Percentiles rank a stretch among this genome's conserved stretches.
phyloP scores from a whole-genome alignment of 1,140 invertebrate species.

The Riptortus pedestris region DNA sequence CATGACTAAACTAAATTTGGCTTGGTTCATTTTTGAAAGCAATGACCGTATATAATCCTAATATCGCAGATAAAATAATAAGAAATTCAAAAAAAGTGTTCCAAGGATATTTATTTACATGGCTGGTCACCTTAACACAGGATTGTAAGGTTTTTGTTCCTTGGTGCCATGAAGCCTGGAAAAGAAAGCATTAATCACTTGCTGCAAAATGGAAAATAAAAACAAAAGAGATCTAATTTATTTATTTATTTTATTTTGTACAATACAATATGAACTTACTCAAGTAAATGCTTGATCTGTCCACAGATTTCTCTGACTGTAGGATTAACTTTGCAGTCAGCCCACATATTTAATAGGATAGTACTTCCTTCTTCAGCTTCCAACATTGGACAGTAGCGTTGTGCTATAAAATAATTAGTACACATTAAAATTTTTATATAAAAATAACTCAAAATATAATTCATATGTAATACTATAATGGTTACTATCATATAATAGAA shows the following conservation, averaged over 20 bases:
- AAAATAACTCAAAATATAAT: not conserved
- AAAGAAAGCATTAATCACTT: not conserved
- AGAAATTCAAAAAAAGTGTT: not conserved
- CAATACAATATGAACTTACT: conserved; percentile 19
- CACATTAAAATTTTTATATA: not conserved
- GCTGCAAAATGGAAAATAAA: not conserved
- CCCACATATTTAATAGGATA: conserved; percentile 41
- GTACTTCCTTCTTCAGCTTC: conserved; percentile 49
- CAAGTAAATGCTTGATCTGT: conserved; percentile 28
- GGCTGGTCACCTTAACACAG: not conserved
- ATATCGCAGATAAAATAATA: conserved; percentile 8
- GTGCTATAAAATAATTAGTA: conserved; percentile 43
- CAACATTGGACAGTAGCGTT: conserved; percentile 62
- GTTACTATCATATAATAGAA: no score
- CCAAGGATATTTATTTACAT: not conserved
- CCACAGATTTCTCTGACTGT: conserved; percentile 34
- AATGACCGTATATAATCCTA: conserved; percentile 13
- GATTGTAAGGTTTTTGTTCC: not conserved
- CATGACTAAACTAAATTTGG: not conserved
- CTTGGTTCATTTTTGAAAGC: not conserved
- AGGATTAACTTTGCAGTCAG: conserved; percentile 35
- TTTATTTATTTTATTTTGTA: not conserved
- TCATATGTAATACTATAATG: no score
- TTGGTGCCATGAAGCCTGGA: not conserved
- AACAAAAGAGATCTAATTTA: not conserved